phyloP scores from a whole-genome alignment of 2,797 vertebrate genomes.

The Siniperca scherzeri region DNA sequence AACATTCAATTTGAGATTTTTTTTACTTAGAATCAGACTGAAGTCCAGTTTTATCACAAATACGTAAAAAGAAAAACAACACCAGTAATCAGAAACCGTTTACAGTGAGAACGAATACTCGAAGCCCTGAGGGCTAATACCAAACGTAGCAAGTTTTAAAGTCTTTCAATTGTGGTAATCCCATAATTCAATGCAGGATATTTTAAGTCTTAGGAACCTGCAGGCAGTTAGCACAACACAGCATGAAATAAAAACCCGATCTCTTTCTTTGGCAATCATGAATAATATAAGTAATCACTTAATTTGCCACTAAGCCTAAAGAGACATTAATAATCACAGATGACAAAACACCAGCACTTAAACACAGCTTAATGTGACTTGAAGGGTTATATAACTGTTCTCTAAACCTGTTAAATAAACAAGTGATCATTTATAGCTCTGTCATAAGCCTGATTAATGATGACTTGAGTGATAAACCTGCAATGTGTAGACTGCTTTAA shows the following conservation, averaged over 20 bases:
- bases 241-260: background rate
- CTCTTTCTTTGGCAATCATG: slow-evolving; percentile 15
- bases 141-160: background rate
- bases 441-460: background rate
- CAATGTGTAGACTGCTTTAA: background rate
- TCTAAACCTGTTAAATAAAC: slow-evolving; percentile 25
- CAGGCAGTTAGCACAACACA: slow-evolving; percentile 30
- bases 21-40: background rate
- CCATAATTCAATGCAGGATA: slow-evolving; percentile 5
- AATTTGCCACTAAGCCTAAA: background rate
- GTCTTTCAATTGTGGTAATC: slow-evolving; percentile 8
- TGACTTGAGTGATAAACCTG: slow-evolving; percentile 14
- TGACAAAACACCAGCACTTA: slow-evolving; percentile 32
- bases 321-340: slow-evolving; percentile 10
- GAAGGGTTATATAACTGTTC: slow-evolving; percentile 34
- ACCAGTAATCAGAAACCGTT: background rate
- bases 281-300: background rate
- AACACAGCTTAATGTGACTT: slow-evolving; percentile 11
- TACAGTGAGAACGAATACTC: background rate
- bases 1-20: background rate
- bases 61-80: background rate
- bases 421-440: background rate
- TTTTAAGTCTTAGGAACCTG: slow-evolving; percentile 11
- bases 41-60: background rate
- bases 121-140: background rate